These are phyloP conservation scores for Neoaliturus tenellus DNA, from an alignment of 2,888 invertebrate species.

Conservation along the genomic window DNA sequence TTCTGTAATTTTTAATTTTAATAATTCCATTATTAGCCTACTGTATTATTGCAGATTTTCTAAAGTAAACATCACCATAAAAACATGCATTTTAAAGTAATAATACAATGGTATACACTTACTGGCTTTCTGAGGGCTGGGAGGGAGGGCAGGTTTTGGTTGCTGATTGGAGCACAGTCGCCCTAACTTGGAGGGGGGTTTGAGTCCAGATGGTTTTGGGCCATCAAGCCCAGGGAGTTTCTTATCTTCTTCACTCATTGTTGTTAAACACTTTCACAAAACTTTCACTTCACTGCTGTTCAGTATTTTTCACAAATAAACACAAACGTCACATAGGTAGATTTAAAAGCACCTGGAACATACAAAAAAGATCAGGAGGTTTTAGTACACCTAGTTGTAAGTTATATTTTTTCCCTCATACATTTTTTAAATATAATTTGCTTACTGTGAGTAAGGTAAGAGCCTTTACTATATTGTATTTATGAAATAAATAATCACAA, in stretches of 20 bases:
- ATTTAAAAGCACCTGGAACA: neutral
- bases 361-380: too few relatives aligned
- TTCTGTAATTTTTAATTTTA: too few relatives aligned
- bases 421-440: too few relatives aligned
- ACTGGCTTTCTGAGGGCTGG: slow-evolving; percentile 72
- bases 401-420: too few relatives aligned
- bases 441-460: too few relatives aligned
- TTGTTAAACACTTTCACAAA: neutral
- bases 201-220: slow-evolving; percentile 78
- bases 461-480: too few relatives aligned
- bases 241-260: slow-evolving; percentile 12
- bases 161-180: slow-evolving; percentile 79
- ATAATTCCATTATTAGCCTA: too few relatives aligned
- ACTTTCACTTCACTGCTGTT: neutral
- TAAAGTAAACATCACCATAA: too few relatives aligned
- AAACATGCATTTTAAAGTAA: too few relatives aligned
- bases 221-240: neutral
- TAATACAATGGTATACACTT: slow-evolving; percentile 51
- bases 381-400: too few relatives aligned
- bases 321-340: neutral
- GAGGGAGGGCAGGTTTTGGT: slow-evolving; percentile 82
- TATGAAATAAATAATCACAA: too few relatives aligned
- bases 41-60: too few relatives aligned
- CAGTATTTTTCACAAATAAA: neutral
- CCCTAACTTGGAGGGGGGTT: slow-evolving; percentile 81